Evolutionary conservation across 2,797 vertebrate genomes (phyloP).

Genomic region (Sebastes miniatus): DNA sequence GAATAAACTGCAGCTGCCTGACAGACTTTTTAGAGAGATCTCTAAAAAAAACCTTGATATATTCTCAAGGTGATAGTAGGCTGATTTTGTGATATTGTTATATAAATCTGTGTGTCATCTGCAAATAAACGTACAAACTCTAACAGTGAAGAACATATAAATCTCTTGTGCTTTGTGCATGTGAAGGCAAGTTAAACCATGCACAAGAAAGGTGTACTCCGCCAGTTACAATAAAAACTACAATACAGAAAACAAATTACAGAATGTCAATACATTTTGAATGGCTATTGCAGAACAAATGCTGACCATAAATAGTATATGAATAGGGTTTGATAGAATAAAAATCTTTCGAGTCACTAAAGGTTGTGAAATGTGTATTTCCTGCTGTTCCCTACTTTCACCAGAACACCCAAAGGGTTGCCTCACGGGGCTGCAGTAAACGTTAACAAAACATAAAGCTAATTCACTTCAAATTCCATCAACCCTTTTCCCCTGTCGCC

Average conservation of each 20-base stretch:
- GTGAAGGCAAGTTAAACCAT: background rate
- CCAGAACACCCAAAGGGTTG: constrained; percentile 30
- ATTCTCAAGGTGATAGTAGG: background rate
- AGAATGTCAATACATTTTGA: background rate
- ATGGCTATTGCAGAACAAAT: background rate
- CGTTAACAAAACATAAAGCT: constrained; percentile 64
- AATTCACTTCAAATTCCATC: constrained; percentile 74
- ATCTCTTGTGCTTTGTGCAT: background rate
- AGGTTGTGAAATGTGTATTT: background rate
- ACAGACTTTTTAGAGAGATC: no score
- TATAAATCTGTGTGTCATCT: background rate
- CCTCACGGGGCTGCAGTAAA: constrained; percentile 47
- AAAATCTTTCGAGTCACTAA: background rate
- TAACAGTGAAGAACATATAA: background rate
- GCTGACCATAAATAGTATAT: background rate
- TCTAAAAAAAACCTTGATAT: background rate
- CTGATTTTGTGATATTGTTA: background rate
- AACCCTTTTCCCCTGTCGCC: constrained; percentile 50
- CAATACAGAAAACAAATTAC: background rate
- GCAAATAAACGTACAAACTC: background rate
- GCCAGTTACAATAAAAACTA: background rate
- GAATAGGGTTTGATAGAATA: background rate
- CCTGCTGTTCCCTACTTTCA: background rate
- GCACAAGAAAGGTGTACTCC: background rate
- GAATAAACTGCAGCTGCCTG: no score